phyloP scores from a whole-genome alignment of 2,888 invertebrate species.

The Lutraria lutraria region DNA sequence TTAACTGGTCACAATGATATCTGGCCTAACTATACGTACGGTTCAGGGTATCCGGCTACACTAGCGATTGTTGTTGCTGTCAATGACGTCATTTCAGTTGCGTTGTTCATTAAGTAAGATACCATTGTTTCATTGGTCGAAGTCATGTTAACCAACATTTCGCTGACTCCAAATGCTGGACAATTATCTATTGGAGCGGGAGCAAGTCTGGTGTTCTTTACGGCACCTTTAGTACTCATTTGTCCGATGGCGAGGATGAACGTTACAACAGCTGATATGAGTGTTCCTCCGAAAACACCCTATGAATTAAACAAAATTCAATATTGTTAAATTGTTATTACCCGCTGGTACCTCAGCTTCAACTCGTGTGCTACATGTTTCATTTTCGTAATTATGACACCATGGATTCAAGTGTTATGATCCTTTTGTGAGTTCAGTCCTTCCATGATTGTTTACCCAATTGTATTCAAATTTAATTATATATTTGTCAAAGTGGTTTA shows the following conservation, averaged over 20 bases:
- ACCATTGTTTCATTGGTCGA: conserved; percentile 28
- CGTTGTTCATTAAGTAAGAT: neutral
- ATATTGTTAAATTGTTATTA: no score
- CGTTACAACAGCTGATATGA: conserved; percentile 54
- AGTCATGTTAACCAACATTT: conserved; percentile 25
- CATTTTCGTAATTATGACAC: no score
- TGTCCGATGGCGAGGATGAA: conserved; percentile 65
- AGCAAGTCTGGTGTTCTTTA: conserved; percentile 66
- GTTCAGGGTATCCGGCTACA: conserved; percentile 37
- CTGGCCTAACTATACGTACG: conserved; percentile 25
- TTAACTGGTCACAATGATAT: no score
- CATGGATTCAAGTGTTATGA: no score
- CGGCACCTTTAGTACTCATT: conserved; percentile 61
- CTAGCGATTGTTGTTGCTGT: conserved; percentile 3
- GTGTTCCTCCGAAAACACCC: conserved; percentile 67
- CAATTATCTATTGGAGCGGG: conserved; percentile 66
- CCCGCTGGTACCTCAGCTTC: no score
- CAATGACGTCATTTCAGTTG: conserved; percentile 29
- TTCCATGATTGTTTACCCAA: no score
- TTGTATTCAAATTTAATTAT: no score
- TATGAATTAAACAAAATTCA: neutral
- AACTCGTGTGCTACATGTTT: no score
- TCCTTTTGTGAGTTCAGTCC: no score
- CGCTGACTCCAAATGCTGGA: conserved; percentile 36
- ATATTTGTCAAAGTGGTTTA: no score